Percentiles rank a stretch among this genome's conserved stretches.
Evolutionary conservation across 2,113 vertebrate species (phyloP).

Genomic region (Sorex araneus): DNA sequence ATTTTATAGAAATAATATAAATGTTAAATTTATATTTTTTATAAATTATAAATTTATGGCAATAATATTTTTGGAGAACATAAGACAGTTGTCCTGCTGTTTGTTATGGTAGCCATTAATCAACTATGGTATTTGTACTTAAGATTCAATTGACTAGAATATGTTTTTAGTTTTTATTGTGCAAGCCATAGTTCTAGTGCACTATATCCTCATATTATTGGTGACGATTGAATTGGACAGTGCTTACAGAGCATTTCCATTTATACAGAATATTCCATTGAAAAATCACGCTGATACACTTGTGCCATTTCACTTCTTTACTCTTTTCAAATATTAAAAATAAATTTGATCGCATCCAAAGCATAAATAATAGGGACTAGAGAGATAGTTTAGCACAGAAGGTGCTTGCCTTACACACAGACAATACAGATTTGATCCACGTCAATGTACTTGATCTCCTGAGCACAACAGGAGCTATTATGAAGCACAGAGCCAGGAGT

Average conservation of each 20-base stretch:
- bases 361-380: background rate
- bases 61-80: background rate
- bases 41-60: slow-evolving; percentile 4
- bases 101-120: background rate
- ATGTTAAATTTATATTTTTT: background rate
- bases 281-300: too few species aligned
- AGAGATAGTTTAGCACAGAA: background rate
- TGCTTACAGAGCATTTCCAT: background rate
- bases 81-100: background rate
- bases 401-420: too few species aligned
- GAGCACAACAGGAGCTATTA: too few species aligned
- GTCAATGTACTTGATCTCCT: too few species aligned
- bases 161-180: background rate
- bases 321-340: slow-evolving; percentile 44
- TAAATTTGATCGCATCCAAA: slow-evolving; percentile 52
- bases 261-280: background rate
- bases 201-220: background rate
- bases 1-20: slow-evolving; percentile 55
- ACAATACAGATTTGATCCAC: too few species aligned
- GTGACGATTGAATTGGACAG: background rate
- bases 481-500: too few species aligned
- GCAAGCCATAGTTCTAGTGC: background rate
- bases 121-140: slow-evolving; percentile 11
- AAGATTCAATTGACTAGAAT: slow-evolving; percentile 11
- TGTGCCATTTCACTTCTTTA: background rate